Evolutionary conservation across 2,888 invertebrate species (phyloP).

Genomic region (Macrosoma leucophasiata): DNA sequence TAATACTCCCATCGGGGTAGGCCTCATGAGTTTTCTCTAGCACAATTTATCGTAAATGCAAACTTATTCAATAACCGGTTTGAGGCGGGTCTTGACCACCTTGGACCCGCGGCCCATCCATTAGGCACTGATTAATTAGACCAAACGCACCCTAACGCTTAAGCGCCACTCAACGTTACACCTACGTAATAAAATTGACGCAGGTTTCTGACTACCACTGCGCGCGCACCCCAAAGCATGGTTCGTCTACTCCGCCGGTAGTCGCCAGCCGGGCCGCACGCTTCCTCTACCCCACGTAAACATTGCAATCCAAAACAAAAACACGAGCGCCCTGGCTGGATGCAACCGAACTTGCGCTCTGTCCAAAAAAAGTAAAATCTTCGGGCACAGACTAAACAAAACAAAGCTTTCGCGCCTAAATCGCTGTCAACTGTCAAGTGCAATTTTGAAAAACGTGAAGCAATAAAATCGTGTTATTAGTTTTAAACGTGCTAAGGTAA

Average conservation of each 20-base stretch:
- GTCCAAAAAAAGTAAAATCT: conserved; percentile 29
- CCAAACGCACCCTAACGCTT: conserved; percentile 34
- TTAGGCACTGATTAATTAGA: conserved; percentile 47
- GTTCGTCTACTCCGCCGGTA: conserved; percentile 63
- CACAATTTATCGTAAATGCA: no score
- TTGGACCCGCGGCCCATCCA: conserved; percentile 25
- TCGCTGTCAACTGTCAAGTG: conserved; percentile 24
- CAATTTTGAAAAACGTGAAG: conserved; percentile 38
- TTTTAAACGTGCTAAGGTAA: conserved; percentile 41
- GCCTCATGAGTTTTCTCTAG: no score
- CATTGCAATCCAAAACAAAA: conserved; percentile 59
- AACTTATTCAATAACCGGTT: no score
- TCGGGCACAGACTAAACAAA: conserved; percentile 24
- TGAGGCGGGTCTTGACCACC: no score
- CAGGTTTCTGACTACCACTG: conserved; percentile 35
- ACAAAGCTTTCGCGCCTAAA: conserved; percentile 46
- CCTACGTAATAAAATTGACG: conserved; percentile 56
- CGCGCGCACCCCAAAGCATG: conserved; percentile 59
- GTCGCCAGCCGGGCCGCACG: conserved; percentile 70
- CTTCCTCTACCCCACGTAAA: conserved; percentile 51
- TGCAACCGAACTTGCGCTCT: conserved; percentile 37
- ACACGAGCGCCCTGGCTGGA: conserved; percentile 65
- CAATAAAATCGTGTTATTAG: conserved; percentile 61
- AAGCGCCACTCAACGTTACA: conserved; percentile 52
- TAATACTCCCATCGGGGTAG: no score